A percentile compares a stretch with the other conserved stretches of the same genome.
These are phyloP conservation scores for Dicerorhinus sumatrensis DNA, from an alignment of 2,113 vertebrate genomes.

Conservation along the genomic window DNA sequence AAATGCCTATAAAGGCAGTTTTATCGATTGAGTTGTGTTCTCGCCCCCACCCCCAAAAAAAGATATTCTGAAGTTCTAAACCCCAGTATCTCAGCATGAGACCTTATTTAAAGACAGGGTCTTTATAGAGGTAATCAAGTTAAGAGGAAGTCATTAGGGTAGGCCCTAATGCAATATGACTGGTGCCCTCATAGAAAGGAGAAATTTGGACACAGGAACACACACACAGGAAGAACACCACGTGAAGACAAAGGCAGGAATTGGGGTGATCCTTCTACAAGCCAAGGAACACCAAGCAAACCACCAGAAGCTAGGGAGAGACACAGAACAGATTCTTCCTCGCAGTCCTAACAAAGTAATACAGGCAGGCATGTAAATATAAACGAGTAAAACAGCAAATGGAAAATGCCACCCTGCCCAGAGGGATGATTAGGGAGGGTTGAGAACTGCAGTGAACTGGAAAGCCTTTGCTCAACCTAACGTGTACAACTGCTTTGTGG, in stretches of 20 bases:
- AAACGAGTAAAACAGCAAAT: no score
- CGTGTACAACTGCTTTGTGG: background rate
- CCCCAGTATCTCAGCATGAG: background rate
- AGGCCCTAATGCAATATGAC: background rate
- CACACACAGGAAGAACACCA: background rate
- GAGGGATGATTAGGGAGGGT: background rate
- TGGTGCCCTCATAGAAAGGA: background rate
- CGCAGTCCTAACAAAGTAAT: background rate
- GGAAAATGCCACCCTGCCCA: background rate
- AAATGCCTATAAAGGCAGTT: background rate
- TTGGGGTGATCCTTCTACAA: background rate
- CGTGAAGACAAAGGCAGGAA: background rate
- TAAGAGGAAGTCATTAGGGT: background rate
- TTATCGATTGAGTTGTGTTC: background rate
- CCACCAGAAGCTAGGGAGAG: background rate
- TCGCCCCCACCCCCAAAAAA: background rate
- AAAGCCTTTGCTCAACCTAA: background rate
- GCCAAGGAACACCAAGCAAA: background rate
- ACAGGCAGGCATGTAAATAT: background rate
- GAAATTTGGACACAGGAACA: background rate
- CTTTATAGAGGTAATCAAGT: background rate
- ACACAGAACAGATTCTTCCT: background rate
- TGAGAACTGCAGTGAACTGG: background rate
- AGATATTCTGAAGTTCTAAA: background rate
- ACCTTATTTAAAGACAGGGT: background rate